phyloP scores from a whole-genome alignment of 2,888 invertebrate species.

The Patella depressa region DNA sequence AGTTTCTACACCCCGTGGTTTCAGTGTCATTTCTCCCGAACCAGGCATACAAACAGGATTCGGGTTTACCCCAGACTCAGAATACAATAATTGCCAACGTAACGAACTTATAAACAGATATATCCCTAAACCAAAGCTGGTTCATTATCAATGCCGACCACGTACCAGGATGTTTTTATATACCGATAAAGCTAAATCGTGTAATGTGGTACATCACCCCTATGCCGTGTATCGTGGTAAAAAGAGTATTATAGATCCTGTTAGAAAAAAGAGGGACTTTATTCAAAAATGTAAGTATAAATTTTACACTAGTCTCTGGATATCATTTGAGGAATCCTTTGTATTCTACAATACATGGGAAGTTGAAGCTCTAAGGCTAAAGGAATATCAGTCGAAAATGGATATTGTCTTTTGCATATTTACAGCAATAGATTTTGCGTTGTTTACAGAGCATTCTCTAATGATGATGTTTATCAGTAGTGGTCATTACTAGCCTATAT shows the following conservation, averaged over 20 bases:
- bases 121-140: constrained; percentile 12
- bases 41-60: not conserved
- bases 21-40: not conserved
- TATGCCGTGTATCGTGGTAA: constrained; percentile 13
- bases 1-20: not conserved
- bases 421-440: too few relatives aligned
- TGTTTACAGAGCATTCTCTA: too few relatives aligned
- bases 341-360: too few relatives aligned
- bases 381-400: too few relatives aligned
- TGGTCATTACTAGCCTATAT: too few relatives aligned
- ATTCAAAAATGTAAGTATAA: too few relatives aligned
- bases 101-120: constrained; percentile 18
- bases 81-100: constrained; percentile 13
- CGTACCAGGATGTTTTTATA: constrained; percentile 16
- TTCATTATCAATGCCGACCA: constrained; percentile 16
- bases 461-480: too few relatives aligned
- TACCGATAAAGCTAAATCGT: constrained; percentile 13
- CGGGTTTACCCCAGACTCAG: constrained; percentile 13
- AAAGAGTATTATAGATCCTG: not conserved
- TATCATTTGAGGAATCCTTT: too few relatives aligned
- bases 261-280: too few relatives aligned
- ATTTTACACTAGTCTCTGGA: too few relatives aligned
- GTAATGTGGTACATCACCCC: constrained; percentile 15
- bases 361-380: too few relatives aligned
- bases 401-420: too few relatives aligned